Evolutionary conservation across 2,113 vertebrate species (phyloP).

Genomic region (Callionymus lyra): DNA sequence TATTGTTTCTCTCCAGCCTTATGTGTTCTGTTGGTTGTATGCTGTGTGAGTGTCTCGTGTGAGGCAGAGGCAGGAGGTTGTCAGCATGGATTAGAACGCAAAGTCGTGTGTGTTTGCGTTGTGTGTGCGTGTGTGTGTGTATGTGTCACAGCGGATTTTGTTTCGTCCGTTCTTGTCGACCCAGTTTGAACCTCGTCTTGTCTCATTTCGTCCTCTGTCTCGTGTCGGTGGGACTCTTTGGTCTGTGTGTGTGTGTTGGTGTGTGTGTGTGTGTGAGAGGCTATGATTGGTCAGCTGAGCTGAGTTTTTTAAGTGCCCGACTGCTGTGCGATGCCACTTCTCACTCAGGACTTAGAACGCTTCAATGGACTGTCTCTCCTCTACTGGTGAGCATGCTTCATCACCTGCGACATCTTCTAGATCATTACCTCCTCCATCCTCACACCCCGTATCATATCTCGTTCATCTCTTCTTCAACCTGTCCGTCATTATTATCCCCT

Average conservation of each 20-base stretch:
- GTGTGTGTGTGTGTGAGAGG: constrained; percentile 12
- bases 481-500: neutral
- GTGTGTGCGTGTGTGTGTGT: constrained; percentile 45
- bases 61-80: constrained; percentile 12
- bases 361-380: constrained; percentile 76
- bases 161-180: constrained; percentile 34
- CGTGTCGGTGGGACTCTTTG: constrained; percentile 5
- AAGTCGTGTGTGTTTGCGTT: constrained; percentile 48
- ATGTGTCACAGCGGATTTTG: constrained; percentile 52
- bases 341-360: constrained; percentile 68
- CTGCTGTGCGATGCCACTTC: constrained; percentile 64
- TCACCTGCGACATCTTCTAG: neutral
- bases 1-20: too few relatives aligned
- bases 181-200: constrained; percentile 42
- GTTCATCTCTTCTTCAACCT: constrained; percentile 2
- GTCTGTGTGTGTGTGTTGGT: constrained; percentile 5
- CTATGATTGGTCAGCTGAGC: neutral
- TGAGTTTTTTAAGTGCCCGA: constrained; percentile 4
- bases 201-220: constrained; percentile 26
- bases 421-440: neutral
- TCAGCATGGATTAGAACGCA: constrained; percentile 72
- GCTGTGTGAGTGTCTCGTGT: constrained; percentile 6
- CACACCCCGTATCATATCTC: neutral
- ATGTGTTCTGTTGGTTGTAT: constrained; percentile 5
- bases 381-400: constrained; percentile 67